Conservation (phyloP, 2,797 vertebrate genomes). For the Siniperca undulata region DNA sequence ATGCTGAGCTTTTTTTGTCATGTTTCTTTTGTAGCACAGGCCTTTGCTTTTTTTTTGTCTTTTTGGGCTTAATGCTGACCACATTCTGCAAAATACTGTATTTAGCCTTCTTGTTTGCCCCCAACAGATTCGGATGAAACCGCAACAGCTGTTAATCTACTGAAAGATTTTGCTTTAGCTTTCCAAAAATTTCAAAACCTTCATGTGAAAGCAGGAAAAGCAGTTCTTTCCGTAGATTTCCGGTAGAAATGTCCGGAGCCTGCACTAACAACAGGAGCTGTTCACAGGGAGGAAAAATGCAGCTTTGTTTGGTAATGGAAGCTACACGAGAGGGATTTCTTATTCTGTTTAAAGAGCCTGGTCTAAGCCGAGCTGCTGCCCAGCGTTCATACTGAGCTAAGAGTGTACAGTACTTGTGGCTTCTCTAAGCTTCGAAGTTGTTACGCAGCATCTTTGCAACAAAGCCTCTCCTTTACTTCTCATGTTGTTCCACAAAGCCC, state of each 20-base stretch:
- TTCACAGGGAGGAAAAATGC: conserved; percentile 4
- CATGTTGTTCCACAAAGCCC: conserved; percentile 1
- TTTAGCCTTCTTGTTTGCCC: conserved; percentile 36
- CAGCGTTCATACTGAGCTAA: conserved; percentile 33
- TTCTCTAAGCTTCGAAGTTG: conserved; percentile 30
- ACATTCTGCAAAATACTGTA: conserved; percentile 34
- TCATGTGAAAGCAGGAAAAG: neutral
- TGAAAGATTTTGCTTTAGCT: neutral
- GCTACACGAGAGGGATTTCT: neutral
- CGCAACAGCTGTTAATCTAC: neutral
- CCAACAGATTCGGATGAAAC: conserved; percentile 8
- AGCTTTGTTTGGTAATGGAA: neutral
- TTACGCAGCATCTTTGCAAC: conserved; percentile 30
- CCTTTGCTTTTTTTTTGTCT: conserved; percentile 11
- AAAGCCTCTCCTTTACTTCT: conserved; percentile 36
- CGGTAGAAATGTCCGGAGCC: neutral
- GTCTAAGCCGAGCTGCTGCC: conserved; percentile 23
- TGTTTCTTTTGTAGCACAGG: conserved; percentile 32
- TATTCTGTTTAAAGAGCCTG: conserved; percentile 1
- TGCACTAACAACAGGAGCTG: neutral
- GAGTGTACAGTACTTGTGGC: conserved; percentile 54
- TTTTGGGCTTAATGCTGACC: conserved; percentile 20
- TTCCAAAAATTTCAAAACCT: neutral
- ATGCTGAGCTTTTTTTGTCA: conserved; percentile 24
- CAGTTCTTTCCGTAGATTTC: neutral